A percentile compares a stretch with the other conserved stretches of the same genome.
These are phyloP conservation scores for Spicauda simplicius DNA, from an alignment of 2,888 invertebrate species.

Conservation along the genomic window DNA sequence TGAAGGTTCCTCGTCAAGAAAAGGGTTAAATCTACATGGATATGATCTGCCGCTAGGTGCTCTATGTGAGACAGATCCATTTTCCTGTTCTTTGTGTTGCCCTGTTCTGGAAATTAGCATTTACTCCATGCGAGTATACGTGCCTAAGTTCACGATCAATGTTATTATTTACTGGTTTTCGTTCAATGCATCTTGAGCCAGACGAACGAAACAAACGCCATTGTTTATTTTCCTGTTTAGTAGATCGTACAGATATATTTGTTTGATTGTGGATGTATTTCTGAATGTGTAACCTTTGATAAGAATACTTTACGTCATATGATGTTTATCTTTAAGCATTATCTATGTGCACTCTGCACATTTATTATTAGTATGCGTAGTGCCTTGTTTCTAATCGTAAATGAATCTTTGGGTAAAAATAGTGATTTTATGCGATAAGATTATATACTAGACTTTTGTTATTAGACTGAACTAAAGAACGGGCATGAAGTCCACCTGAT, in stretches of 20 bases:
- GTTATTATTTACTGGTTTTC: conserved; percentile 61
- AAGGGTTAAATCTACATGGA: too few species aligned
- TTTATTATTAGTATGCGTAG: too few species aligned
- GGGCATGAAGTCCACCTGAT: too few species aligned
- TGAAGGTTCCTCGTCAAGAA: too few species aligned
- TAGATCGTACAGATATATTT: conserved; percentile 10
- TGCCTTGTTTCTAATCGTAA: too few species aligned
- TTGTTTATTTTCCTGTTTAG: conserved; percentile 38
- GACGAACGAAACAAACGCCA: conserved; percentile 40
- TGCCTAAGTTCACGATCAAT: conserved; percentile 63
- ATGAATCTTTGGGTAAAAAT: too few species aligned
- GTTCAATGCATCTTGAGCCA: conserved; percentile 52
- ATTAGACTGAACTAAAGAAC: too few species aligned
- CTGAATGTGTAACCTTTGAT: neutral
- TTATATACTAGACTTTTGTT: too few species aligned
- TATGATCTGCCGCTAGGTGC: conserved; percentile 45
- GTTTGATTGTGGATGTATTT: neutral
- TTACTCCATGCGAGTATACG: conserved; percentile 50
- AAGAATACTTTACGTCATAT: neutral
- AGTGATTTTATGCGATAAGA: too few species aligned
- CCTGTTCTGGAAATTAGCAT: conserved; percentile 57
- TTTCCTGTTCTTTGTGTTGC: conserved; percentile 73
- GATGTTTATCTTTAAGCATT: too few species aligned
- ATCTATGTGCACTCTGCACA: too few species aligned
- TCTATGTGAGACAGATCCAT: conserved; percentile 53